Evolutionary conservation across 1,140 invertebrate species (phyloP).

Genomic region (Callitettix versicolor): DNA sequence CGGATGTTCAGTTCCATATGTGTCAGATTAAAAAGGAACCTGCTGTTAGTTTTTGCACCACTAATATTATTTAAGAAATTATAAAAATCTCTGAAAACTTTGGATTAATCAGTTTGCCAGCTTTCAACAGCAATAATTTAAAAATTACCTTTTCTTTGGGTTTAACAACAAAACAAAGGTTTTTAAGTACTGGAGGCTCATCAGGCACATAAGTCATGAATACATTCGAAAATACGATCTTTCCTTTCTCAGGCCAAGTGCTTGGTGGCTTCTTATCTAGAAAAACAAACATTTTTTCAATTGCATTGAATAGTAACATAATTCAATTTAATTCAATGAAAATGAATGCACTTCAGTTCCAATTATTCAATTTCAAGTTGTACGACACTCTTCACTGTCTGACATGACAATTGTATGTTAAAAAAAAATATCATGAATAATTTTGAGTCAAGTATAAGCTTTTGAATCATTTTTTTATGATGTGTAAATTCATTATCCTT

Average conservation of each 20-base stretch:
- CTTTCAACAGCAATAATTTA: no score
- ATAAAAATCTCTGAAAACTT: no score
- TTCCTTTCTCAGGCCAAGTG: constrained; percentile 57
- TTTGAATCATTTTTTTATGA: not conserved
- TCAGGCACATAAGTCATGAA: constrained; percentile 41
- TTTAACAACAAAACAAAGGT: constrained; percentile 41
- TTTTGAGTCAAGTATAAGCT: not conserved
- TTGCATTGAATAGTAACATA: not conserved
- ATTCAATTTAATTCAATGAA: not conserved
- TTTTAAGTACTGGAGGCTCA: constrained; percentile 39
- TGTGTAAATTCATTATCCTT: no score
- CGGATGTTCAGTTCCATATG: no score
- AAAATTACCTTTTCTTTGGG: constrained; percentile 40
- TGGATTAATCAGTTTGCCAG: no score
- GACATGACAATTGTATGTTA: not conserved
- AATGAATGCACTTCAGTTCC: not conserved
- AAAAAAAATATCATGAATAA: not conserved
- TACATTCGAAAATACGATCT: constrained; percentile 54
- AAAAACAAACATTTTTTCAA: constrained; percentile 34
- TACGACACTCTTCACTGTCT: no score
- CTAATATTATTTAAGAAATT: no score
- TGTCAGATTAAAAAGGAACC: no score
- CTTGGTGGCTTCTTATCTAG: constrained; percentile 44
- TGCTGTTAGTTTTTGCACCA: no score
- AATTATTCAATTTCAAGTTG: no score